phyloP scores from a whole-genome alignment of 1,140 invertebrate species.

The Teleogryllus occipitalis region DNA sequence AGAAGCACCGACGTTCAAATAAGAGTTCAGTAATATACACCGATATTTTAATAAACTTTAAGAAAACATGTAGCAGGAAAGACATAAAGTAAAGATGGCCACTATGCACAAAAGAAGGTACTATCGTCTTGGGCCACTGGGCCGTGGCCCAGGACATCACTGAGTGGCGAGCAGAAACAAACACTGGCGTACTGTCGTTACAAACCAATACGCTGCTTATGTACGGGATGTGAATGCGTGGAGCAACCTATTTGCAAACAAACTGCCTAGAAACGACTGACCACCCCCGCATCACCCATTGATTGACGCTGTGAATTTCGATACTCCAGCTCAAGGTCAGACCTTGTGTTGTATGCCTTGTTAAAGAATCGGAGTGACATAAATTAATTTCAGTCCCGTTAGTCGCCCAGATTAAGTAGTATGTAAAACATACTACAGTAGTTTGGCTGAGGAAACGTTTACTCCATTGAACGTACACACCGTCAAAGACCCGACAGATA shows the following conservation, averaged over 20 bases:
- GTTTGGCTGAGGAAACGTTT: too few relatives aligned
- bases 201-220: neutral
- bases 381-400: too few relatives aligned
- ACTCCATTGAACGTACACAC: too few relatives aligned
- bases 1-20: neutral
- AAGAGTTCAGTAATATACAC: conserved; percentile 17
- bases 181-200: neutral
- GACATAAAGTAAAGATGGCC: neutral
- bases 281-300: neutral
- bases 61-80: conserved; percentile 19
- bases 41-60: conserved; percentile 21
- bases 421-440: too few relatives aligned
- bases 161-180: neutral
- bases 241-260: conserved; percentile 4
- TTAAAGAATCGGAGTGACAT: too few relatives aligned
- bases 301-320: neutral
- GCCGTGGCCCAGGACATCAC: neutral
- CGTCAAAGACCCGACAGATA: too few relatives aligned
- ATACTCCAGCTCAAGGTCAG: neutral
- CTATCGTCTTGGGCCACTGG: neutral
- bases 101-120: neutral
- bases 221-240: neutral
- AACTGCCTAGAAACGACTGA: neutral
- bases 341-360: too few relatives aligned
- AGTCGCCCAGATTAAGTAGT: too few relatives aligned